Base-by-base conservation (phyloP, 2,797 vertebrate species). In the Acridotheres tristis region DNA sequence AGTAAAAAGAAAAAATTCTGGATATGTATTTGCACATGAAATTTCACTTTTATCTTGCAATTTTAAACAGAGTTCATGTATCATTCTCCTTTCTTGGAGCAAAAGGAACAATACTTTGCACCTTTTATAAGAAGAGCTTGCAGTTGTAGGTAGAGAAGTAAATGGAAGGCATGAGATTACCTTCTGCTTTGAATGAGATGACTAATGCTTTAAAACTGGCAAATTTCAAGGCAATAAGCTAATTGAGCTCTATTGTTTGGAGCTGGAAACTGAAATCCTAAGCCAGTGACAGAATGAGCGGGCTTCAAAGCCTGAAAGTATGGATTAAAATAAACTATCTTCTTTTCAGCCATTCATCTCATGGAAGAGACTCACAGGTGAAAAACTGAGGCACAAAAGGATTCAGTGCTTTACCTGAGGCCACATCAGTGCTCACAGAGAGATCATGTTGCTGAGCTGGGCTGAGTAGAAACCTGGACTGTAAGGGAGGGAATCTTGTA, bases 261-360 rank as follows among this genome's bases (percentile, higher is more conserved):
- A 90, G 36, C 61, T 93, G 69, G 86, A 88, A 91, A 57, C 29
- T 80, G 69, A 95, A 91, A 92, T 58, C 45, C 20, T 62, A 71
- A 90, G 11, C 65, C 26, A 59, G 29, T 79, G 83, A 80, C 77
- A 93, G 78, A 89, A 95, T 53, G 63, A 80, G 78, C 51, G 8
- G 76, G 48, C 42, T 92, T 89, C 74, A 84, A 92, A 91, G 48
- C 57, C 76, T 90, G 81, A 48, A 91, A 92, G 26, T 58, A 32
- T 50, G 30, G 40, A 58, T 77, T 88, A 66, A 94, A 94, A 96
- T 68, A 92, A 93, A 81, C 45, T 55, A 16, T 47, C 18, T 14
- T 79, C 45, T 88, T 89, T 65, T 73, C 54, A 77, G 48, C 55
- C 45, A 62, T 91, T 93, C 67, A 84, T 74, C 21, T 80, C 61